Base-by-base conservation (phyloP, 2,113 vertebrate species). In the Anser cygnoides region DNA sequence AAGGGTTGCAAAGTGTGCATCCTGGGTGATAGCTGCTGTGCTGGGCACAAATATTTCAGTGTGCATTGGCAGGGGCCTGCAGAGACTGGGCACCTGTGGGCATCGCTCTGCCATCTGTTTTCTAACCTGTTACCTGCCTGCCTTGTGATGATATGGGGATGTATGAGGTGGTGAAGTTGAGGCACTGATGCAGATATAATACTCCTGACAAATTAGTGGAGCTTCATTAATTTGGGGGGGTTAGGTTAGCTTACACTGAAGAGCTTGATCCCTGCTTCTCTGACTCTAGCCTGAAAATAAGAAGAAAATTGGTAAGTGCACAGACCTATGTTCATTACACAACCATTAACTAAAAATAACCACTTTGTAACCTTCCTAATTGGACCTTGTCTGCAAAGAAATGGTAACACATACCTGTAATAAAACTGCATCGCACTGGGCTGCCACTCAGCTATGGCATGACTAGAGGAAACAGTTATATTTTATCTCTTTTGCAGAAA, bases 401-500 rank as follows among this genome's bases (percentile, higher is more conserved):
- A 11, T 9, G 20, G 26, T 3, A 55, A 39, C 4, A 20, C 3
- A 4, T 0, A 75, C 80, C 86, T 54, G 62, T 9, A 44, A 44
- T 21, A 37, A 59, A 73, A n/a, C 31, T 16, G 43, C 70, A 1
- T 10, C 6, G 76, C 39, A 3, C 67, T 22, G 67, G 28, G 65
- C 52, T 89, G 91, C 41, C 25, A 6, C 49, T 73, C 89, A 41
- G 66, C 77, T 23, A 28, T 8, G 7, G 79, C 82, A 43, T 1
- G 39, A 54, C 26, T n/a, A 39, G 72, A 87, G 59, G 73, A 67
- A 92, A 39, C 11, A 18, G 67, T 65, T 62, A 4, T 10, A 4
- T 59, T 90, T 59, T 82, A 92, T 89, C 80, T 87, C 89, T 95
- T 73, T 35, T 65, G 76, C 43, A 63, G 65, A 26, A 90, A 93